Conservation (phyloP, 2,888 invertebrate species). For the Lithophane leautieri region DNA sequence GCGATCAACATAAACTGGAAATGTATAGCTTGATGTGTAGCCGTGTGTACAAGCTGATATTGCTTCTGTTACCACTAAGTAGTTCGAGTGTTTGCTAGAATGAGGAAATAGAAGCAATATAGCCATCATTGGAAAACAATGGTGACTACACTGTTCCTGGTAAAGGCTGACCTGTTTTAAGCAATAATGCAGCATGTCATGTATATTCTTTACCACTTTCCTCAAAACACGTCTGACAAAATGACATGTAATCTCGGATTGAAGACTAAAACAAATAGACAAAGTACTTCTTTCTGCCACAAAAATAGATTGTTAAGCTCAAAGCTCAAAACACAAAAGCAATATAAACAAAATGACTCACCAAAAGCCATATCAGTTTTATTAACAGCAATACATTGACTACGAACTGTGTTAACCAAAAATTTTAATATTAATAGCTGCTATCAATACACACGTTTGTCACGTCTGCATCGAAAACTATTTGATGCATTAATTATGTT, state of each 20-base stretch:
- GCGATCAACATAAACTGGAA: too few relatives aligned
- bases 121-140: neutral
- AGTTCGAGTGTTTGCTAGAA: neutral
- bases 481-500: slow-evolving; percentile 53
- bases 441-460: slow-evolving; percentile 51
- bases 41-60: neutral
- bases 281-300: neutral
- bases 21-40: too few relatives aligned
- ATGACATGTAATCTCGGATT: neutral
- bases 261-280: neutral
- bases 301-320: neutral
- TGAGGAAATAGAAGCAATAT: neutral
- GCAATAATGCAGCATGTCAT: neutral
- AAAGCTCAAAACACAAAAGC: slow-evolving; percentile 15
- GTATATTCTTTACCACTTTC: neutral
- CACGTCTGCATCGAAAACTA: slow-evolving; percentile 55
- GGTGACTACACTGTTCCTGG: neutral
- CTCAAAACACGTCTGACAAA: neutral
- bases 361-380: slow-evolving; percentile 45
- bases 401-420: slow-evolving; percentile 37
- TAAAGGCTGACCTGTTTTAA: neutral
- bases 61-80: neutral
- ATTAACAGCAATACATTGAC: slow-evolving; percentile 35
- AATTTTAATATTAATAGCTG: slow-evolving; percentile 64
- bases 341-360: slow-evolving; percentile 29